phyloP scores from a whole-genome alignment of 35 echinoderm and acorn worm genomes.

The Ophiothrix spiculata region DNA sequence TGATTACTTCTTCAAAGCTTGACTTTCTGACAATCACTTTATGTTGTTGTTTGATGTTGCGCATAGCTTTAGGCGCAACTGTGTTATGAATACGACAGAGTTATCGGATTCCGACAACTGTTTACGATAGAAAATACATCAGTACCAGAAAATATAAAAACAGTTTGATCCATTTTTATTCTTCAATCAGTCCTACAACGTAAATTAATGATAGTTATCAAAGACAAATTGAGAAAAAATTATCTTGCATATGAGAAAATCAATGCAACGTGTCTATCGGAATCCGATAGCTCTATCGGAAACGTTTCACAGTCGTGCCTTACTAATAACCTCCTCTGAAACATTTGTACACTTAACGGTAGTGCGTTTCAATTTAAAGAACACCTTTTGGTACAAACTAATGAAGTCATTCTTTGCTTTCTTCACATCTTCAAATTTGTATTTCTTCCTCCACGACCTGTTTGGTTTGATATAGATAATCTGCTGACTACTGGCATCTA shows the following conservation, averaged over 20 bases:
- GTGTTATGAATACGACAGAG: too few species aligned
- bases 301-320: not conserved
- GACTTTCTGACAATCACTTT: not conserved
- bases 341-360: not conserved
- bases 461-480: not conserved
- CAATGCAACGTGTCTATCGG: too few species aligned
- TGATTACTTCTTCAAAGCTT: not conserved
- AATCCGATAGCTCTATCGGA: not conserved
- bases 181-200: too few species aligned
- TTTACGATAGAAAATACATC: too few species aligned
- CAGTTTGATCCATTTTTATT: too few species aligned
- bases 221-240: too few species aligned
- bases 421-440: not conserved
- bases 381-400: not conserved
- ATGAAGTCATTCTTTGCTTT: constrained; percentile 12
- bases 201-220: too few species aligned
- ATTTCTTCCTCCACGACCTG: not conserved
- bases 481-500: not conserved
- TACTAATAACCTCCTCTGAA: not conserved
- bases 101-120: too few species aligned
- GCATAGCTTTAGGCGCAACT: not conserved
- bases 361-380: not conserved
- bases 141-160: too few species aligned
- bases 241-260: too few species aligned
- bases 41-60: not conserved